Base-by-base conservation (phyloP, 1,140 invertebrate genomes). In the Andrena cerasifolii region DNA sequence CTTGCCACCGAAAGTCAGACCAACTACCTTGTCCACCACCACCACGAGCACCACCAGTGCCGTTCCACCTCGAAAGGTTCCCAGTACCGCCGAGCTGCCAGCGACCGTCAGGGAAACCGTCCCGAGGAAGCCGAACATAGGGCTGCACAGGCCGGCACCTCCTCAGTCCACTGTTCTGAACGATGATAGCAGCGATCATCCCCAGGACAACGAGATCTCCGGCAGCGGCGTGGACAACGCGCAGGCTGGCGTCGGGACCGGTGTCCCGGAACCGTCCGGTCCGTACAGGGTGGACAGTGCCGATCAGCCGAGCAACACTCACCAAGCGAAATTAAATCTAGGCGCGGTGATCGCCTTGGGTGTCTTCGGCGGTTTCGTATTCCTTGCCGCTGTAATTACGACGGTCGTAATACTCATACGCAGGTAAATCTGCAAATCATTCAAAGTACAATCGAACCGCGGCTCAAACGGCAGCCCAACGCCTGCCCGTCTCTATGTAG, bases 291-390 rank as follows among this genome's bases (percentile, higher is more conserved):
- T 96, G 1, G 95, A 96, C 74, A 94, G 93, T 49, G 94, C 95
- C 36, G 93, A 94, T 28, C 94, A 95, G 56, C 91, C 94, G 14
- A 65, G 43, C 24, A 62, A 68, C 51, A 93, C 95, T 1, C 94
- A 95, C 73, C 96, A 96, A 36, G 96, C 96, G 1, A 95, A 95
- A 86, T 93, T 97, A 3, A 97, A 97, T 91, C 93, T 97, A 59
- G 96, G 97, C 31, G 97, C 97, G 0, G 97, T 98, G 61, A 97
- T 98, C 66, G 97, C 97, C 2, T 92, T 98, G 14, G 97, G 96
- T 18, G 96, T 98, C 0, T 98, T 98, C 89, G 97, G 97, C 65
- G 97, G 96, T 7, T 96, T 99, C 83, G 96, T 98, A 0, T 97
- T 98, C 86, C 93, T 98, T 24, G 96, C 97, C 31, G 97, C 97